These are phyloP conservation scores for Phyto melanocephala DNA, from an alignment of 2,888 invertebrate species.

Conservation along the genomic window DNA sequence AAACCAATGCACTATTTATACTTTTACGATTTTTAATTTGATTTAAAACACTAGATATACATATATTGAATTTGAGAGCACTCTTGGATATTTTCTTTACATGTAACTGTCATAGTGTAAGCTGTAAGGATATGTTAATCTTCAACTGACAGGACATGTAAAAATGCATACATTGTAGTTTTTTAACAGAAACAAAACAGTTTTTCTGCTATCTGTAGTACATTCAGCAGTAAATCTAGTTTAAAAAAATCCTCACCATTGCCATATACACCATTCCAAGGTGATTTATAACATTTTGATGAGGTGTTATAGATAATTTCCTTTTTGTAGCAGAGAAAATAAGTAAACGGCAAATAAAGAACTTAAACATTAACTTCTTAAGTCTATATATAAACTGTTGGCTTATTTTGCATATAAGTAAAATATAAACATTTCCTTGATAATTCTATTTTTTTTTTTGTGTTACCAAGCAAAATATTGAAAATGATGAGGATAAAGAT, in stretches of 20 bases:
- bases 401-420: slow-evolving; percentile 44
- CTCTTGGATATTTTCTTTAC: slow-evolving; percentile 10
- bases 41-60: slow-evolving; percentile 35
- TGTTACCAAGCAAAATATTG: not conserved
- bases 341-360: not conserved
- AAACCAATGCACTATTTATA: not conserved
- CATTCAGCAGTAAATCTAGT: slow-evolving; percentile 7
- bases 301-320: slow-evolving; percentile 53
- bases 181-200: not conserved
- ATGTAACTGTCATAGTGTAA: slow-evolving; percentile 36
- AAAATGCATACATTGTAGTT: not conserved
- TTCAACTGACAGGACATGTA: slow-evolving; percentile 50
- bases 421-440: slow-evolving; percentile 18
- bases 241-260: not conserved
- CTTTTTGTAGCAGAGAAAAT: not conserved
- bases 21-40: slow-evolving; percentile 3
- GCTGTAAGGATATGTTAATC: slow-evolving; percentile 50
- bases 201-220: not conserved
- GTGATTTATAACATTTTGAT: slow-evolving; percentile 60
- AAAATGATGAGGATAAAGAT: slow-evolving; percentile 50
- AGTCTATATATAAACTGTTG: not conserved
- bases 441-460: not conserved
- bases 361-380: not conserved
- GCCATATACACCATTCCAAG: not conserved
- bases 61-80: slow-evolving; percentile 1